These are phyloP conservation scores for Balearica regulorum DNA, from an alignment of 2,797 vertebrate genomes.

Conservation along the genomic window DNA sequence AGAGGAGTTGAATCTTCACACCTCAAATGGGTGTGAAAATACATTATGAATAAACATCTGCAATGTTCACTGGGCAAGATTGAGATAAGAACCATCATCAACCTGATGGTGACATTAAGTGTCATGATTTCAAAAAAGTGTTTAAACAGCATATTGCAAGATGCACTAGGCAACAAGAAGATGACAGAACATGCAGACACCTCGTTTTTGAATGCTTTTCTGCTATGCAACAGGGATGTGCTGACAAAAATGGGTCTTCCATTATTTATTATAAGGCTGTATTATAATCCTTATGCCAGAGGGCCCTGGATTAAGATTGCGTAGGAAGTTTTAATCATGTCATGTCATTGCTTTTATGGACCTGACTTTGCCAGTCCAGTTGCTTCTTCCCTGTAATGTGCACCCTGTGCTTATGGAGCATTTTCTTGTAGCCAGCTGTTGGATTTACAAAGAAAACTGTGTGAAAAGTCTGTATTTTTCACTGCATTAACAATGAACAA, in stretches of 20 bases:
- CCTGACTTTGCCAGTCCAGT: neutral
- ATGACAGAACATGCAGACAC: neutral
- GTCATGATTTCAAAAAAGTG: neutral
- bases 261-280: neutral
- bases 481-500: conserved; percentile 17
- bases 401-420: neutral
- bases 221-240: neutral
- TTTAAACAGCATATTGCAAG: neutral
- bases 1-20: neutral
- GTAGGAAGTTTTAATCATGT: neutral
- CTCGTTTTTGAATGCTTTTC: neutral
- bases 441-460: neutral
- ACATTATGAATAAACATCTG: neutral
- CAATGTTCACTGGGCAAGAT: neutral
- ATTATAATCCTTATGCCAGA: neutral
- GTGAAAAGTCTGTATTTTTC: neutral
- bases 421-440: neutral
- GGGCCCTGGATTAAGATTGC: neutral
- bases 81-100: neutral
- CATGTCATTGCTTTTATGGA: neutral
- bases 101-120: neutral
- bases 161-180: neutral
- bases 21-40: neutral
- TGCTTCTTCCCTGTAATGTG: neutral
- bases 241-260: neutral